Base-by-base conservation (phyloP, 2,113 vertebrate genomes). In the Psilopsiagon aurifrons region DNA sequence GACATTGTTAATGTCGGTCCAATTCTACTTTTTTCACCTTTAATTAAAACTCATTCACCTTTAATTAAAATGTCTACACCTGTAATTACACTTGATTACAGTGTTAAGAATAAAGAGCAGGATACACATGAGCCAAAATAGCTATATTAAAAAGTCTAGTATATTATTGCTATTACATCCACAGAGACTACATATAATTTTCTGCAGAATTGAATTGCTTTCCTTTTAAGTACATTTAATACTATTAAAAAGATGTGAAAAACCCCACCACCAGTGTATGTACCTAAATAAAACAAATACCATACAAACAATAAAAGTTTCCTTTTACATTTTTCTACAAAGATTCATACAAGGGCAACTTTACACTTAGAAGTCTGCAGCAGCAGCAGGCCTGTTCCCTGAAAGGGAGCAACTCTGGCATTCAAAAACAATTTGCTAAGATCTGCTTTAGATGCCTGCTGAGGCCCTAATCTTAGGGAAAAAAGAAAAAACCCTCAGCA, bases 21-120 rank as follows among this genome's bases (percentile, higher is more conserved):
- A 85, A 95, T 94, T 92, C 89, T 92, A 69, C 86, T 92, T 95
- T 97, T 95, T 96, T 96, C 94, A 94, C 94, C 91, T 97, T 96
- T 97, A 96, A 97, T 96, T 96, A 97, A 97, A 95, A 69, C 91
- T 88, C 54, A 82, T 95, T 93, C 92, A 96, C 94, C 91, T 95
- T 95, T 97, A 97, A 97, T 97, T 97, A 97, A 97, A 95, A 93
- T 92, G 95, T 94, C 95, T 96, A 96, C 92, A 97, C 92, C 95
- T 94, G 88, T 96, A 97, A 97, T 97, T 96, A 97, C 33, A 95
- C 57, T 95, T 95, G 94, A 96, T 96, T 96, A 96, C 51, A 97
- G 95, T 24, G 77, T 95, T 91, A 79, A 91, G 95, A 96, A 92
- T 92, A 97, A 97, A 96, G 88, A 86, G 86, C 62, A 96, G 95